Percentiles rank a stretch among this genome's conserved stretches.
phyloP scores from a whole-genome alignment of 2,888 invertebrate genomes.

The Herminia tarsipennalis region DNA sequence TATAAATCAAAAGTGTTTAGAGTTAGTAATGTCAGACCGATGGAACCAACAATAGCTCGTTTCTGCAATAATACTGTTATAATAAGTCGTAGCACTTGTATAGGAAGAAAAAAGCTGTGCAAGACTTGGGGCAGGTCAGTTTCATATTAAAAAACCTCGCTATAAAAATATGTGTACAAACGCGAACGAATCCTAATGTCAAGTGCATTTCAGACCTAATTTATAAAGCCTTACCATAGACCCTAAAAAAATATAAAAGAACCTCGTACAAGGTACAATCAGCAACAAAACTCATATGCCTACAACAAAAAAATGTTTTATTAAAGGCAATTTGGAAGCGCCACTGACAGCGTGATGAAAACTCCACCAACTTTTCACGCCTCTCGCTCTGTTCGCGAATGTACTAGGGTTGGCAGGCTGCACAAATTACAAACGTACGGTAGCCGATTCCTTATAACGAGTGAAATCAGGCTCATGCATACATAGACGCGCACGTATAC shows the following conservation, averaged over 20 bases:
- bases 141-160: too few species aligned
- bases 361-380: conserved; percentile 63
- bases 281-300: conserved; percentile 14
- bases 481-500: too few species aligned
- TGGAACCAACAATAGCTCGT: too few species aligned
- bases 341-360: conserved; percentile 47
- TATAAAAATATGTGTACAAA: not conserved
- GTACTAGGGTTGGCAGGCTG: conserved; percentile 12
- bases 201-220: not conserved
- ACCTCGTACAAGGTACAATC: not conserved
- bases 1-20: too few species aligned
- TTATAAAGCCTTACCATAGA: not conserved
- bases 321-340: conserved; percentile 54
- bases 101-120: too few species aligned
- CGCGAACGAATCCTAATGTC: not conserved
- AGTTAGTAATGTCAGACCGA: too few species aligned
- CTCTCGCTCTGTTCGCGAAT: conserved; percentile 18
- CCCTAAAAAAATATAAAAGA: not conserved
- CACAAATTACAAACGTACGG: too few species aligned
- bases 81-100: too few species aligned
- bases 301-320: conserved; percentile 52
- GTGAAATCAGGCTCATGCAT: too few species aligned
- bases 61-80: too few species aligned
- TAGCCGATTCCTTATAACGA: too few species aligned
- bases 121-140: too few species aligned